Evolutionary conservation across 2,888 invertebrate species (phyloP), one percentile per base, ranked within the genome.

Genomic region (Pycnomerus fuliginosus): DNA sequence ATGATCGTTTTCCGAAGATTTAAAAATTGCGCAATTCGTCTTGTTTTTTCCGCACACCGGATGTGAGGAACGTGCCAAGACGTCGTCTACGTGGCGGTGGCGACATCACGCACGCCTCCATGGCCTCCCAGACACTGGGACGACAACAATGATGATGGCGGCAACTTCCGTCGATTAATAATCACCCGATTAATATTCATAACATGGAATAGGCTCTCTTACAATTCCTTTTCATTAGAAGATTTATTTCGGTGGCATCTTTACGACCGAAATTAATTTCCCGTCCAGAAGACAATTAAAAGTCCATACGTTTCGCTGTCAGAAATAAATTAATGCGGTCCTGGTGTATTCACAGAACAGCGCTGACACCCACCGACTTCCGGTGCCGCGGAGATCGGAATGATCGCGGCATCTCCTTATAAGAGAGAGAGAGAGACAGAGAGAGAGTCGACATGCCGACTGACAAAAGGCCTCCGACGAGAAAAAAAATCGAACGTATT

Each of bases 301-400:
- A 22, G 16, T 24, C 16, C 12, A 11, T 22, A 2, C 7, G 17
- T 37, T 17, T 28, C 20, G 16, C 14, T 8, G 8, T n/a, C 16
- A 16, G 11, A 24, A 16, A 32, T 32, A 40, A n/a, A 42, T 42
- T 34, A 34, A 42, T 29, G 29, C 42, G 23, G 20, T 27, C 16
- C 28, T 12, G 39, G 20, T 28, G 22, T 13, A 20, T 44, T 48
- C 44, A 34, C 34, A 34, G 48, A 48, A 48, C 31, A 17, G 16
- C 31, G 11, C 25, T 34, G 44, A 48, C 48, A 48, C 48, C 48
- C 48, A 48, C 48, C 44, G 44, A 38, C 44, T 48, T 48, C 48
- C 48, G 48, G 48, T 44, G 41, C 29, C 27, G 41, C 43, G 48
- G 39, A 46, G 42, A 41, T 42, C 46, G n/a, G 48, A 43, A 39